phyloP scores from a whole-genome alignment of 2,797 vertebrate genomes.

The Chrosomus eos region DNA sequence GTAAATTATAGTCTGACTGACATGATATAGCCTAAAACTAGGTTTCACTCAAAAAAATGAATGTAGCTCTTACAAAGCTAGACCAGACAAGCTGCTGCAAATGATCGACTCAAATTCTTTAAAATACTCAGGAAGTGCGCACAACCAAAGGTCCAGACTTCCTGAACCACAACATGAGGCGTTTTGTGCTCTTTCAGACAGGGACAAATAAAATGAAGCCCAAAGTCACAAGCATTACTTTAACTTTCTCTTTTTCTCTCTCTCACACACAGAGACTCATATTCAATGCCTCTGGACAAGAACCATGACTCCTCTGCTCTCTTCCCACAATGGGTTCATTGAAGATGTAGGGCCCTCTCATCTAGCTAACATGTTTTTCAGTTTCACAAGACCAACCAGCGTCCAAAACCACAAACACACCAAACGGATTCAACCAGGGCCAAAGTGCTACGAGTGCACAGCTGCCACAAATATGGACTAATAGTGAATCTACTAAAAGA shows the following conservation, averaged over 20 bases:
- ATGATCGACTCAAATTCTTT: neutral
- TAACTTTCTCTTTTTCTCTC: neutral
- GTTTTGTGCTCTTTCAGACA: constrained; percentile 1
- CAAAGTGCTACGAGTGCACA: neutral
- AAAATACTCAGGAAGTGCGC: constrained; percentile 27
- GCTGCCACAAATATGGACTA: neutral
- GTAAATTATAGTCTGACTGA: neutral
- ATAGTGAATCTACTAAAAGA: neutral
- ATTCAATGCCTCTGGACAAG: constrained; percentile 25
- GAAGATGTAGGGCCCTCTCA: constrained; percentile 52
- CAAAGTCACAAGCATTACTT: neutral
- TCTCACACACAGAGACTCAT: constrained; percentile 24
- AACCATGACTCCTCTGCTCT: constrained; percentile 24
- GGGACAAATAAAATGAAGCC: neutral
- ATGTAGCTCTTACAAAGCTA: neutral
- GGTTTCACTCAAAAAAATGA: neutral
- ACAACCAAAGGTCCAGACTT: constrained; percentile 27
- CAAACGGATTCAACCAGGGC: neutral
- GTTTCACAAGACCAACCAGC: constrained; percentile 31
- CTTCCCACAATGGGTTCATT: constrained; percentile 61
- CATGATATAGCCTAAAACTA: neutral
- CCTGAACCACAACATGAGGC: neutral
- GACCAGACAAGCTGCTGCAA: constrained; percentile 1
- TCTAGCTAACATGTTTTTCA: constrained; percentile 48
- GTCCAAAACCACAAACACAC: constrained; percentile 25